Evolutionary conservation across 1,140 invertebrate species (phyloP), one percentile per base, ranked within the genome.

Genomic region (Epicauta chinensis): DNA sequence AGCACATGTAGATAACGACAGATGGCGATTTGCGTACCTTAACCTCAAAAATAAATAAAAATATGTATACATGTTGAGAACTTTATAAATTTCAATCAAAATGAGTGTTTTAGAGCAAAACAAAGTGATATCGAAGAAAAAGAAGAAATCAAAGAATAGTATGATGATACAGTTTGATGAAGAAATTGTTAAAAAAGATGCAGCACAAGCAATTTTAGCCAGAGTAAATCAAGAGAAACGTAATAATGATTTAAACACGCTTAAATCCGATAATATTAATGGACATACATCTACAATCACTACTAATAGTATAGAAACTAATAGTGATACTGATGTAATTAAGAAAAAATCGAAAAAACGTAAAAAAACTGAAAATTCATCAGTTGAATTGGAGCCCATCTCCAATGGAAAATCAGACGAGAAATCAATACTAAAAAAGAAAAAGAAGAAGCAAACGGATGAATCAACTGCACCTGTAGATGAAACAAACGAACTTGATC

Each of bases 141-240:
- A n/a, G n/a, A n/a, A n/a, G n/a, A n/a, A n/a, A n/a, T n/a, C n/a
- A n/a, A n/a, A n/a, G n/a, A n/a, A n/a, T n/a, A n/a, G n/a, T n/a
- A n/a, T n/a, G n/a, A n/a, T n/a, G n/a, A n/a, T n/a, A n/a, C n/a
- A 23, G 2, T 63, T 63, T 44, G 61, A 63, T 13, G 53, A 59
- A 32, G 59, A 63, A 57, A 35, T 57, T 37, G 48, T 61, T 14
- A 56, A 35, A 6, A 61, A 57, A 46, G 36, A 61, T 2, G 13
- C 40, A 16, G 61, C 61, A 1, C 16, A 53, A 43, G 35, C 53
- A 39, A 15, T 62, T 10, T 37, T 55, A 37, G 13, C 31, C 35
- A 56, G 13, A 16, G 14, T 23, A 49, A 50, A 40, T 47, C 2
- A 16, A 16, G n/a, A 13, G 12, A 34, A 32, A 9, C 11, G 41